Evolutionary conservation across 2,888 invertebrate genomes (phyloP).

Genomic region (Phortica okadai): DNA sequence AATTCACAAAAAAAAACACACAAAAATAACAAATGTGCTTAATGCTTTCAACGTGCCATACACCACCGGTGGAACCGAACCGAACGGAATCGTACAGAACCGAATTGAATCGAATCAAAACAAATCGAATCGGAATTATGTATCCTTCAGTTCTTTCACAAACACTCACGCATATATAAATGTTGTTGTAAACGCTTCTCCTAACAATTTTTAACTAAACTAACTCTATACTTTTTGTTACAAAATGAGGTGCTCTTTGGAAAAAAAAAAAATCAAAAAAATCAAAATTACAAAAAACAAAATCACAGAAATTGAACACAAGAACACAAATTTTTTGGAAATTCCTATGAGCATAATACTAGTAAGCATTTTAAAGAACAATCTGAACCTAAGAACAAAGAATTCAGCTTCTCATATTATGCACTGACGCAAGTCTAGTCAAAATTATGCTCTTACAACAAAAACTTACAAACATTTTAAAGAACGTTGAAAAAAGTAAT

Average conservation of each 20-base stretch:
- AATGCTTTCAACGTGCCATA: constrained; percentile 17
- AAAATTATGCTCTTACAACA: background rate
- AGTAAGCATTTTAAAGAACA: too few relatives aligned
- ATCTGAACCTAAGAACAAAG: too few relatives aligned
- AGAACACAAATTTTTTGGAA: too few relatives aligned
- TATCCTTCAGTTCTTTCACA: constrained; percentile 9
- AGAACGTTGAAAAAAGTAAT: background rate
- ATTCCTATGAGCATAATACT: too few relatives aligned
- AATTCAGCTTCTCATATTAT: too few relatives aligned
- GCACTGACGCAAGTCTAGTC: too few relatives aligned
- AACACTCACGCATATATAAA: constrained; percentile 39
- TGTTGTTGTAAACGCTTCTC: constrained; percentile 57
- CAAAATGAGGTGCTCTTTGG: background rate
- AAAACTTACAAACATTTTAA: background rate
- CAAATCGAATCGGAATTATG: background rate
- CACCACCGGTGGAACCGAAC: background rate
- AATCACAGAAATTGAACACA: constrained; percentile 22
- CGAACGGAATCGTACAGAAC: background rate
- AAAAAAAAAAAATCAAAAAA: constrained; percentile 11
- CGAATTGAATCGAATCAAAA: constrained; percentile 3
- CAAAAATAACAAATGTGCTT: constrained; percentile 37
- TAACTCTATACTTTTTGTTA: background rate
- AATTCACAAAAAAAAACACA: constrained; percentile 20
- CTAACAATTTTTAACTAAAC: background rate
- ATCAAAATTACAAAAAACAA: constrained; percentile 9